A percentile compares a stretch with the other conserved stretches of the same genome.
These are phyloP conservation scores for Lamproptera curius DNA, from an alignment of 2,888 invertebrate genomes.

Conservation along the genomic window DNA sequence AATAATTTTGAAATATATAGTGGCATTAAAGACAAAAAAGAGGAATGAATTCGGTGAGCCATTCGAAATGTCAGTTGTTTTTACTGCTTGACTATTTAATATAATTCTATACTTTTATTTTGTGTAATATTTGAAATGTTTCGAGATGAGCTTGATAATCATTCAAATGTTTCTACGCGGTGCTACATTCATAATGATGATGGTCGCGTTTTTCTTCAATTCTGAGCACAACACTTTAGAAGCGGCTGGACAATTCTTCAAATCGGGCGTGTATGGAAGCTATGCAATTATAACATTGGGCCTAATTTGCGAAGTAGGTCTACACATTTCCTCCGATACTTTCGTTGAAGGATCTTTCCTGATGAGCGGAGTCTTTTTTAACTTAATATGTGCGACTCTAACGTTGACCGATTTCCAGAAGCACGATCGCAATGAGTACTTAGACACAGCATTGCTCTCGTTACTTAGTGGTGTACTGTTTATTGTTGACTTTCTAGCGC, in stretches of 20 bases:
- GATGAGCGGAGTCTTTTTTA: constrained; percentile 32
- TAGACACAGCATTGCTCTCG: constrained; percentile 42
- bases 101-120: too few relatives aligned
- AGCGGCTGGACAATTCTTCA: constrained; percentile 36
- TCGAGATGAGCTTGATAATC: constrained; percentile 36
- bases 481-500: constrained; percentile 35
- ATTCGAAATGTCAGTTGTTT: too few relatives aligned
- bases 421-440: constrained; percentile 26
- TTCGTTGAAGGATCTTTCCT: constrained; percentile 37
- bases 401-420: constrained; percentile 36
- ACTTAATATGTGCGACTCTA: constrained; percentile 31
- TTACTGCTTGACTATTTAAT: too few relatives aligned
- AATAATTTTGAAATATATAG: too few relatives aligned
- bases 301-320: constrained; percentile 44
- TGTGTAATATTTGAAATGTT: too few relatives aligned
- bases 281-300: constrained; percentile 41
- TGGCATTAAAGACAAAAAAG: too few relatives aligned
- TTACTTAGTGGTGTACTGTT: constrained; percentile 32
- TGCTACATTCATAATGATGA: constrained; percentile 36
- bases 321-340: constrained; percentile 33
- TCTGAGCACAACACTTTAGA: constrained; percentile 39
- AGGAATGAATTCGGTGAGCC: too few relatives aligned
- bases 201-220: constrained; percentile 37
- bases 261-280: constrained; percentile 46
- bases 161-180: constrained; percentile 48